Percentiles rank a stretch among this genome's conserved stretches.
Conservation (phyloP, 1,140 invertebrate species). For the Papilio dardanus region DNA sequence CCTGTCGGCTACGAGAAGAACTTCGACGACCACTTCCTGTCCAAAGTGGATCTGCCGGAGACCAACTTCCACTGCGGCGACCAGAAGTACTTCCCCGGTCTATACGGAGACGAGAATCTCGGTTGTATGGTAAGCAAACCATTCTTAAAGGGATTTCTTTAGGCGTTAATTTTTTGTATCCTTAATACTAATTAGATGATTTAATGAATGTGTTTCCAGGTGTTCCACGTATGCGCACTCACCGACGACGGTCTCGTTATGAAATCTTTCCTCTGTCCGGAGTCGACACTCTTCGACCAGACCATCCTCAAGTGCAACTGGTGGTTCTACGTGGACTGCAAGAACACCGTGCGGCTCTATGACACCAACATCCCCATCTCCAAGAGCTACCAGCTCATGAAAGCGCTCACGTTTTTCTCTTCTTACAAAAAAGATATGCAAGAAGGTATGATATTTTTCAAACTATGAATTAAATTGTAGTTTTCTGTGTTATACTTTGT, state of each 20-base stretch:
- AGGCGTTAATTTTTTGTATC: no score
- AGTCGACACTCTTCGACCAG: slow-evolving; percentile 94
- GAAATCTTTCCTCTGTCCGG: slow-evolving; percentile 94
- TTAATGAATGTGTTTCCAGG: background rate
- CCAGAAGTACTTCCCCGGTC: slow-evolving; percentile 94
- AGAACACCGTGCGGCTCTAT: slow-evolving; percentile 89
- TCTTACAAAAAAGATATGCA: slow-evolving; percentile 88
- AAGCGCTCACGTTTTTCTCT: slow-evolving; percentile 93
- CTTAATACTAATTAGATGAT: no score
- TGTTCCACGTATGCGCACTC: background rate
- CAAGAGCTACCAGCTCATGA: slow-evolving; percentile 95
- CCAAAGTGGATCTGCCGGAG: slow-evolving; percentile 91
- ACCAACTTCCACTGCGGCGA: slow-evolving; percentile 94
- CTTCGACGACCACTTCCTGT: slow-evolving; percentile 93
- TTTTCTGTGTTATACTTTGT: background rate
- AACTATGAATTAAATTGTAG: background rate
- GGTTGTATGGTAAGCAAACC: slow-evolving; percentile 91
- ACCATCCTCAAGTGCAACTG: slow-evolving; percentile 95
- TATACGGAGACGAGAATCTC: slow-evolving; percentile 95
- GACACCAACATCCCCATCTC: slow-evolving; percentile 95
- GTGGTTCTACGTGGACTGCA: slow-evolving; percentile 96
- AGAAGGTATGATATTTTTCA: slow-evolving; percentile 53
- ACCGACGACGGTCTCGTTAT: slow-evolving; percentile 89
- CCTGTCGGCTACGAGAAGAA: slow-evolving; percentile 93
- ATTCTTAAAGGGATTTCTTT: no score